phyloP scores from a whole-genome alignment of 1,140 invertebrate genomes.

The Drosophila cardini region DNA sequence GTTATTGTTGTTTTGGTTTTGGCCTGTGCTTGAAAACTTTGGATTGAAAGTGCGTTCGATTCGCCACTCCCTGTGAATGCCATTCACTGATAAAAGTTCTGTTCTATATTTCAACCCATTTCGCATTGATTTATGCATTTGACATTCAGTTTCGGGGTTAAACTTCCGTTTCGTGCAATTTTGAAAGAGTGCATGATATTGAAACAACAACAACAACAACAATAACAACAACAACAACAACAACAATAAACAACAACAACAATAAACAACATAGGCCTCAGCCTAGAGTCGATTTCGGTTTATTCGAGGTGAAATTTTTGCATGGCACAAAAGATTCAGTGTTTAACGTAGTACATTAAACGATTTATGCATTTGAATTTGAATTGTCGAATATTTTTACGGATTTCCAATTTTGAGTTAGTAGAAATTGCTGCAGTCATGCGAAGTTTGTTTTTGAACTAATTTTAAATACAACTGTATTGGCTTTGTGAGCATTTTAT shows the following conservation, averaged over 20 bases:
- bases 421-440: too few relatives aligned
- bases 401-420: too few relatives aligned
- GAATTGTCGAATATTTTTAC: too few relatives aligned
- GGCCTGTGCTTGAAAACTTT: conserved; percentile 33
- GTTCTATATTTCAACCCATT: conserved; percentile 14
- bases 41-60: conserved; percentile 37
- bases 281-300: neutral
- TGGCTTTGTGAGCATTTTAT: too few relatives aligned
- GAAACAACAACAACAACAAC: conserved; percentile 1
- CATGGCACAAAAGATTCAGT: neutral
- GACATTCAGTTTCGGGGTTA: conserved; percentile 15
- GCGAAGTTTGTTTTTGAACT: too few relatives aligned
- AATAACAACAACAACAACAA: neutral
- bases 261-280: neutral
- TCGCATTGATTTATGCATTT: conserved; percentile 24
- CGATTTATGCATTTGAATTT: too few relatives aligned
- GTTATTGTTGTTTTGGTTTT: neutral
- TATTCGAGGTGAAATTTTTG: neutral
- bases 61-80: conserved; percentile 17
- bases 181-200: conserved; percentile 13
- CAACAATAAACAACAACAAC: neutral
- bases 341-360: too few relatives aligned
- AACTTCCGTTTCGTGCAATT: conserved; percentile 20
- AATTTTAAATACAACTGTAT: too few relatives aligned
- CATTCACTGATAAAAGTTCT: conserved; percentile 21